These are phyloP conservation scores for Lasius fuliginosus DNA, from an alignment of 2,888 invertebrate species.

Conservation along the genomic window DNA sequence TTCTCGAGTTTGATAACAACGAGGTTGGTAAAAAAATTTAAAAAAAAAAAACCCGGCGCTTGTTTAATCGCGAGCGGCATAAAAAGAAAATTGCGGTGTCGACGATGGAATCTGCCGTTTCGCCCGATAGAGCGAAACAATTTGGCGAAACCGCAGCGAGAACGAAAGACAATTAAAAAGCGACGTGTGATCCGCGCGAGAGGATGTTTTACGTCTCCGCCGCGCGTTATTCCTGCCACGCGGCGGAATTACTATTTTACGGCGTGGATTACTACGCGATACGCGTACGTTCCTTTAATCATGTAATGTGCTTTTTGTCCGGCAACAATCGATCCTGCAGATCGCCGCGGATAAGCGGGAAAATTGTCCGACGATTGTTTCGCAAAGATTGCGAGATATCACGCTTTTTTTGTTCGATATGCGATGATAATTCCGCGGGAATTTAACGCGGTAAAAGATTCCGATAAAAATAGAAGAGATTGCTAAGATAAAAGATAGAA, in stretches of 20 bases:
- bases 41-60: background rate
- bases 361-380: conserved; percentile 16
- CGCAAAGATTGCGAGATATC: conserved; percentile 7
- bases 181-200: conserved; percentile 55
- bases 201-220: conserved; percentile 67
- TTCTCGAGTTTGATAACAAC: conserved; percentile 1
- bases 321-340: conserved; percentile 11
- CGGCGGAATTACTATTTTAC: conserved; percentile 70
- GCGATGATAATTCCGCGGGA: background rate
- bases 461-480: background rate
- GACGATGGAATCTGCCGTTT: conserved; percentile 24
- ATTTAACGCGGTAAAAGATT: background rate
- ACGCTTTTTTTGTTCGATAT: background rate
- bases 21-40: conserved; percentile 4
- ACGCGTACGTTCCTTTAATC: conserved; percentile 61
- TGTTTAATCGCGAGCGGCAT: conserved; percentile 34
- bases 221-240: conserved; percentile 50
- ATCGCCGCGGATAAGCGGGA: conserved; percentile 26
- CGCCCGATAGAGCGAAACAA: conserved; percentile 53
- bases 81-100: conserved; percentile 43
- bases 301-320: conserved; percentile 29
- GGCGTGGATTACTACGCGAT: conserved; percentile 63
- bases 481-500: background rate
- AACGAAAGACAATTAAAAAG: conserved; percentile 70
- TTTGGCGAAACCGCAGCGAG: conserved; percentile 54